Base-by-base conservation (phyloP, 2,888 invertebrate species). In the Cryptosula pallasiana region DNA sequence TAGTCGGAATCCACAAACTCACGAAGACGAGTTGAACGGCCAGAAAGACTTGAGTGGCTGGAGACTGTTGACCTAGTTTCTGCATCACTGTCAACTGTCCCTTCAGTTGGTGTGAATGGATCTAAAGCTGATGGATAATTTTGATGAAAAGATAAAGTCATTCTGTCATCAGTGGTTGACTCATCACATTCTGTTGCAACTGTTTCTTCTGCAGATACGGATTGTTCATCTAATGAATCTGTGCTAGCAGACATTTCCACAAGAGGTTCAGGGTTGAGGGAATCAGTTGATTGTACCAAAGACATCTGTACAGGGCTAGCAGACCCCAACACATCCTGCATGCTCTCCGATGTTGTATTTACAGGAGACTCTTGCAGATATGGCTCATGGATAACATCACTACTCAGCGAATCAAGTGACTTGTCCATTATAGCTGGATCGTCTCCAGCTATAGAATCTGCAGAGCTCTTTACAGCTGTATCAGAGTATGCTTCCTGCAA, bases 121-220 rank as follows among this genome's bases (percentile, higher is more conserved):
- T 70, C 32, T 20, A 32, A 54, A 5, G 70, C 5, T 54, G 36
- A 2, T 25, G 70, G 70, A 36, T 70, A 70, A 29, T 23, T 54
- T 70, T 70, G 70, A 32, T 70, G 70, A 29, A 70, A 70, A 25
- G 70, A 70, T 45, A 70, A 25, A 32, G 29, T 70, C 70, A 70
- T 70, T 9, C 25, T 13, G 32, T 63, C 63, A 29, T 27, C 32
- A 45, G 45, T 13, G 32, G 25, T 32, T n/a, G 5, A 5, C 27
- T 63, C 63, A 16, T 27, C 27, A 25, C 13, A 16, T 27, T 9
- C 32, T 25, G 32, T 2, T 9, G 29, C 63, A 63, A 5, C n/a
- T 2, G 2, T 63, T 9, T 63, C 29, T 1, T 29, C 20, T 29
- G 20, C 32, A n/a, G 25, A 57, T 29, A 16, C 27, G n/a, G 9